A percentile compares a stretch with the other conserved stretches of the same genome.
Evolutionary conservation across 2,888 invertebrate genomes (phyloP).

Genomic region (Thyatira batis): DNA sequence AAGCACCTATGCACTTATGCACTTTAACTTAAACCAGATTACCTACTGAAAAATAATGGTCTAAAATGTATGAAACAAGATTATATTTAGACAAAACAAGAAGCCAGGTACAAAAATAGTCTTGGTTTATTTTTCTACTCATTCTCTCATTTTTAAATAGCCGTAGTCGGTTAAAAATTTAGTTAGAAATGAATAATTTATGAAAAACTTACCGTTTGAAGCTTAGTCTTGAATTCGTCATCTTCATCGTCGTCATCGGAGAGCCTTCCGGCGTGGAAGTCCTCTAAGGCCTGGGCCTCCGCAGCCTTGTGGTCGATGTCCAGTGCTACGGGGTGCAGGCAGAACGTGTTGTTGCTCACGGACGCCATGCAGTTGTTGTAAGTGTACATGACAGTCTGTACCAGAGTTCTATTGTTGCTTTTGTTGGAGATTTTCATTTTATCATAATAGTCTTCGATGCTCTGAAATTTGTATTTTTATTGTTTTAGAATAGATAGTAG

Average conservation of each 20-base stretch:
- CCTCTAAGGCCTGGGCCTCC: background rate
- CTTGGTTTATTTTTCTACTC: no score
- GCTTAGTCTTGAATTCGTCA: background rate
- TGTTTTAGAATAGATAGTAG: no score
- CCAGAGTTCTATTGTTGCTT: background rate
- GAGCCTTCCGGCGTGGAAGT: background rate
- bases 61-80: no score
- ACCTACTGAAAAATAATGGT: no score
- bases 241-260: background rate
- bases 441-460: background rate
- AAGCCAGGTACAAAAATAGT: no score
- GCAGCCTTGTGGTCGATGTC: background rate
- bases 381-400: background rate
- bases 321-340: conserved; percentile 1
- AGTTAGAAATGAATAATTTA: background rate
- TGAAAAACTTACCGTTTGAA: conserved; percentile 4
- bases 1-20: no score
- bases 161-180: no score
- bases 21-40: no score
- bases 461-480: background rate
- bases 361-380: conserved; percentile 1
- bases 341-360: background rate
- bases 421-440: background rate
- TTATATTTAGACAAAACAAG: no score
- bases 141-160: no score